Percentiles rank a stretch among this genome's conserved stretches.
These are phyloP conservation scores for Chrysomela aeneicollis DNA, from an alignment of 2,888 invertebrate species.

Conservation along the genomic window DNA sequence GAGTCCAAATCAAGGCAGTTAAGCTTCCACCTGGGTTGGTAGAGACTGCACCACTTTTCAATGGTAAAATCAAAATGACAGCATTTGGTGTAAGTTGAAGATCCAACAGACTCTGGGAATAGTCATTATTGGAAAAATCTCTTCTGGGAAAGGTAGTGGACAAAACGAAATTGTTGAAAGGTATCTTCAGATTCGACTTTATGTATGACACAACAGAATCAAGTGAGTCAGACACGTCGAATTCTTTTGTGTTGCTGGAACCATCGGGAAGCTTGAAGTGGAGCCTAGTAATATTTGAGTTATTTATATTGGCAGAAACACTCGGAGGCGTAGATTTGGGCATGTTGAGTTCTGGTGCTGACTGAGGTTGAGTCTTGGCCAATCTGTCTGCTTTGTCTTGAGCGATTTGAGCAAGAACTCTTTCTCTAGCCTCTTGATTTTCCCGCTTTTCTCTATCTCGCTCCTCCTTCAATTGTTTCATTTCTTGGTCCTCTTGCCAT, in stretches of 20 bases:
- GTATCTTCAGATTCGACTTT: constrained; percentile 54
- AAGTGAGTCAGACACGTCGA: constrained; percentile 73
- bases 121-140: constrained; percentile 68
- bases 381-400: constrained; percentile 80
- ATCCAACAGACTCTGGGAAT: constrained; percentile 67
- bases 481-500: constrained; percentile 77
- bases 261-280: constrained; percentile 91
- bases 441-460: constrained; percentile 79
- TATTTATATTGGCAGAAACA: constrained; percentile 34
- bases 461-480: constrained; percentile 76
- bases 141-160: constrained; percentile 81
- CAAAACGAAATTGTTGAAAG: constrained; percentile 70
- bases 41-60: constrained; percentile 53
- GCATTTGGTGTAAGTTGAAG: constrained; percentile 79
- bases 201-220: constrained; percentile 63
- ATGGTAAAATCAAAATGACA: constrained; percentile 76
- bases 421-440: constrained; percentile 77
- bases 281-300: constrained; percentile 70
- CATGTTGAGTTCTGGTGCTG: constrained; percentile 24
- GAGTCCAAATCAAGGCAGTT: constrained; percentile 66
- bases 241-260: constrained; percentile 74
- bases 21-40: constrained; percentile 57
- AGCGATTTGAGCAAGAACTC: constrained; percentile 83
- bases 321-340: constrained; percentile 29
- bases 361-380: constrained; percentile 52